phyloP scores from a whole-genome alignment of 2,113 vertebrate species.

The Paramisgurnus dabryanus region DNA sequence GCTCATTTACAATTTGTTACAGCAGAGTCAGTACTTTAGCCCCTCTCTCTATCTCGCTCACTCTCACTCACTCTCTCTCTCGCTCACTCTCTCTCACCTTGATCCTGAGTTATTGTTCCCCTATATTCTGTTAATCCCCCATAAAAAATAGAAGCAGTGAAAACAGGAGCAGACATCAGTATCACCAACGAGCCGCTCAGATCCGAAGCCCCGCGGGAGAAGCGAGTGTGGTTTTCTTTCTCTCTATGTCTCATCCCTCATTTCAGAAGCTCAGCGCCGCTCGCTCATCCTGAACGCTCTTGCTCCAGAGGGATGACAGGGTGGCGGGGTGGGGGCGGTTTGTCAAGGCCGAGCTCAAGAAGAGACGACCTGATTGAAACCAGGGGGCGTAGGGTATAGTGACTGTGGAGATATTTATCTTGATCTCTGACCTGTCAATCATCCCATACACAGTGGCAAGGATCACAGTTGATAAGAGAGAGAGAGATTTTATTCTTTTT shows the following conservation, averaged over 20 bases:
- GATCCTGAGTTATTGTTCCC: constrained; percentile 8
- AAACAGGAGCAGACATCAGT: constrained; percentile 24
- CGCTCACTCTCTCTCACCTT: constrained; percentile 18
- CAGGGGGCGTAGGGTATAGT: neutral
- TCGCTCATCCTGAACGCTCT: constrained; percentile 31
- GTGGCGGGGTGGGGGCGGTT: neutral
- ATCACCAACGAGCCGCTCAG: neutral
- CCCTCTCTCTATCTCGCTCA: no score
- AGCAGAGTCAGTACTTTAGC: constrained; percentile 46
- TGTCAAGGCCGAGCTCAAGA: constrained; percentile 6
- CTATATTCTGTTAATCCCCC: constrained; percentile 4
- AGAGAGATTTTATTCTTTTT: neutral
- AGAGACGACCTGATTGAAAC: constrained; percentile 34
- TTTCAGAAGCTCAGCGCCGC: constrained; percentile 17
- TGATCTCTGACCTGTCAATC: constrained; percentile 36
- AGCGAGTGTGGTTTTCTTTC: constrained; percentile 18
- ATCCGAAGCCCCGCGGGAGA: constrained; percentile 14
- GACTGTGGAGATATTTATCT: constrained; percentile 18
- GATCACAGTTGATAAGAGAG: neutral
- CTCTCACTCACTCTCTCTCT: constrained; percentile 5
- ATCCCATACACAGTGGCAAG: neutral
- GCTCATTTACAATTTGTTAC: constrained; percentile 62
- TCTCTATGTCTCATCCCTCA: constrained; percentile 9
- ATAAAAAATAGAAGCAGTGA: constrained; percentile 5
- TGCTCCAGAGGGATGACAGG: constrained; percentile 15